Conservation (phyloP, 2,888 invertebrate species). For the Rhagonycha lutea region DNA sequence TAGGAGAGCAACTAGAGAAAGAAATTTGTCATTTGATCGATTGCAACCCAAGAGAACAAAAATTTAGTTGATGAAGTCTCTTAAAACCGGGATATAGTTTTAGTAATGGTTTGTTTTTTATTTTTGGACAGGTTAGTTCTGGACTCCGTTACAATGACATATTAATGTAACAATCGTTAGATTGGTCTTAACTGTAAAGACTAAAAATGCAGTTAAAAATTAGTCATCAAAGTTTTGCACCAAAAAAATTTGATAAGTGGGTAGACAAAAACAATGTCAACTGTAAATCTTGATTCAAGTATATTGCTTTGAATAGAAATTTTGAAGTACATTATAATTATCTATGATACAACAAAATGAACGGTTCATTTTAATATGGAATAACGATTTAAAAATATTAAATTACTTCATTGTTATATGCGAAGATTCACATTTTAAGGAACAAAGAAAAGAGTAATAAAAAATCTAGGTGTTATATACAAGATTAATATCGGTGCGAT, state of each 20-base stretch:
- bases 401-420: neutral
- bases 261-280: conserved; percentile 13
- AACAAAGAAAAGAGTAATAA: neutral
- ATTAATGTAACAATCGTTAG: neutral
- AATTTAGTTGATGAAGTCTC: too few relatives aligned
- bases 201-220: neutral
- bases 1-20: neutral
- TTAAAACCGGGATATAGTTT: too few relatives aligned
- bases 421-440: neutral
- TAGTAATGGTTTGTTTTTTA: too few relatives aligned
- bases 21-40: too few relatives aligned
- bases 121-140: too few relatives aligned
- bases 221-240: conserved; percentile 18
- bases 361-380: conserved; percentile 1
- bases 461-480: neutral
- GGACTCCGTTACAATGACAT: neutral
- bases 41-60: too few relatives aligned
- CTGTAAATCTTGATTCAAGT: conserved; percentile 1
- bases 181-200: neutral
- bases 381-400: neutral
- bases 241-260: conserved; percentile 12
- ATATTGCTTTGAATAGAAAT: neutral
- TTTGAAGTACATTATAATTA: conserved; percentile 4
- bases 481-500: neutral
- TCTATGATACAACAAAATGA: neutral